These are phyloP conservation scores for Diuraphis noxia DNA, from an alignment of 1,140 invertebrate species.

Conservation along the genomic window DNA sequence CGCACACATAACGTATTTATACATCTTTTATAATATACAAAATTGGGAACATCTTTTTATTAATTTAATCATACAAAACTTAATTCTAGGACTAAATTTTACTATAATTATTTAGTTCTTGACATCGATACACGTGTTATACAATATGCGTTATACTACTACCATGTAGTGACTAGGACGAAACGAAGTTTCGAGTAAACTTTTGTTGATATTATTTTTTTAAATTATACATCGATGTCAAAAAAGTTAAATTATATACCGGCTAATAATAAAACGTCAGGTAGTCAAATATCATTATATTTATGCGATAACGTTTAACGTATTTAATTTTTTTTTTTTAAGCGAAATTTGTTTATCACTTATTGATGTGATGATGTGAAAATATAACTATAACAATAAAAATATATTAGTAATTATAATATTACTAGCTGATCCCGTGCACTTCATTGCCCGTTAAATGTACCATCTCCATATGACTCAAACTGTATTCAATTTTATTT, in stretches of 20 bases:
- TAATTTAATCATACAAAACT: not conserved
- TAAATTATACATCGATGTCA: too few species aligned
- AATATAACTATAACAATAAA: not conserved
- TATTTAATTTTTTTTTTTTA: not conserved
- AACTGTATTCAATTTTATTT: too few species aligned
- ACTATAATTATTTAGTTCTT: not conserved
- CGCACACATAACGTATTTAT: not conserved
- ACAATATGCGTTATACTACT: not conserved
- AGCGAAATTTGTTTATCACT: not conserved
- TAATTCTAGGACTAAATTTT: too few species aligned
- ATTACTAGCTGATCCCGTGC: too few species aligned
- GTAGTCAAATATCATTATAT: not conserved
- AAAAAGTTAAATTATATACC: not conserved
- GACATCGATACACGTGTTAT: not conserved
- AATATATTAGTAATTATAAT: conserved; percentile 7
- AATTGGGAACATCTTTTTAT: not conserved
- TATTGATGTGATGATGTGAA: not conserved
- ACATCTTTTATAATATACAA: not conserved
- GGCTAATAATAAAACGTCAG: not conserved
- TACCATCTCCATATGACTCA: too few species aligned
- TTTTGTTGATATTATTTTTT: not conserved
- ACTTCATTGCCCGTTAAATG: too few species aligned
- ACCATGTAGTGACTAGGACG: too few species aligned
- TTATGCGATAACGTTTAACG: not conserved
- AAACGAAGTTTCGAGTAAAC: not conserved